Base-by-base conservation (phyloP, 2,797 vertebrate species). In the Poecilia gillii region DNA sequence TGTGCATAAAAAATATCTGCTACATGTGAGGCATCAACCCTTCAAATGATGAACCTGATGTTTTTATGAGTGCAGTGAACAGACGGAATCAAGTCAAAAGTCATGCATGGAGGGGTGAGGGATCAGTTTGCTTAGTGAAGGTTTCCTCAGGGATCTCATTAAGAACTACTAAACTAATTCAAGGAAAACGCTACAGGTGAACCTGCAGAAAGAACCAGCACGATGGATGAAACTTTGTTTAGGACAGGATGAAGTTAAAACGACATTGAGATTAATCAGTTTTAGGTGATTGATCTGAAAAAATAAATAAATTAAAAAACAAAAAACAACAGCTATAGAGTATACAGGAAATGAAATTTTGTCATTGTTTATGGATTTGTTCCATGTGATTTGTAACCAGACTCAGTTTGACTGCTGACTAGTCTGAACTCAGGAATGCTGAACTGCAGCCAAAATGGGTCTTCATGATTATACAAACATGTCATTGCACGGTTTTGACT, bases 111-210 rank as follows among this genome's bases (percentile, higher is more conserved):
- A 16, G 77, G 77, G 74, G 75, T 80, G 80, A 74, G 73, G 51
- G 74, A 81, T 73, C 73, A 73, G 77, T 78, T 62, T 66, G 74
- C 82, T 85, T 82, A 72, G 75, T 0, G 1, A 46, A 12, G 18
- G 55, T 82, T 84, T 93, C 92, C 92, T 86, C n/a, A 1, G 89
- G 93, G 93, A 93, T 53, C 93, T 95, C 87, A 94, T 95, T 95
- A 95, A 72, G 83, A 51, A 47, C 79, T 66, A n/a, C 64, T 68
- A 49, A 80, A 82, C 77, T 75, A 80, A 80, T 72, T 72, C 14
- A 62, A 77, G 79, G 77, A 68, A 83, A 74, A 78, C 64, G 45
- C 86, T 39, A 41, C 83, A 85, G 84, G 91, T 81, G 86, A 79
- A 87, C 87, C 86, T 91, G 88, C 90, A 73, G 55, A 53, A 74